Evolutionary conservation across 1,140 invertebrate species (phyloP).

Genomic region (Ceratina calcarata): DNA sequence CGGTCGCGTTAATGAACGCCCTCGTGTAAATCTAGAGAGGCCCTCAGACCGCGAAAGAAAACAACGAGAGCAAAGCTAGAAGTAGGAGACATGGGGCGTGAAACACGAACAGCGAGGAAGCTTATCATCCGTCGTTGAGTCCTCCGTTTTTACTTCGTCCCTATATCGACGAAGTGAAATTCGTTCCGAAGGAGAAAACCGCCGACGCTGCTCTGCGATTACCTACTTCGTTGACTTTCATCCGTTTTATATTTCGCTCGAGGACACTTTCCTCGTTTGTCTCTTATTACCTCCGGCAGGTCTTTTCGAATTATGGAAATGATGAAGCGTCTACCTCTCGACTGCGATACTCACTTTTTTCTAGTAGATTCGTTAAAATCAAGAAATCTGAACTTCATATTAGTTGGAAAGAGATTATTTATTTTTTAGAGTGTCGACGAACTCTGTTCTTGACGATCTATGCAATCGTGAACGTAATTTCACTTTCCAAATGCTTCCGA

Average conservation of each 20-base stretch:
- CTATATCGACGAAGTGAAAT: slow-evolving; percentile 14
- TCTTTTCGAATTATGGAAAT: slow-evolving; percentile 17
- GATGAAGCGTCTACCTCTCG: slow-evolving; percentile 8
- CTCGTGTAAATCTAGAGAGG: slow-evolving; percentile 39
- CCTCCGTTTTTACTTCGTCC: neutral
- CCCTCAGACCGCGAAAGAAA: slow-evolving; percentile 49
- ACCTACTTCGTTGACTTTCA: slow-evolving; percentile 31
- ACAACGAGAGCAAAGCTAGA: slow-evolving; percentile 61
- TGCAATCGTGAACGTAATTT: too few relatives aligned
- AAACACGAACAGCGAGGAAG: neutral
- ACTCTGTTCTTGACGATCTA: too few relatives aligned
- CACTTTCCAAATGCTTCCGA: too few relatives aligned
- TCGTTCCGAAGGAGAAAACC: neutral
- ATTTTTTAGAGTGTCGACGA: too few relatives aligned
- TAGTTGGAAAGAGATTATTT: too few relatives aligned
- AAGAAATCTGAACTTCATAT: neutral
- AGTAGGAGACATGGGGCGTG: slow-evolving; percentile 36
- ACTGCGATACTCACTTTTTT: neutral
- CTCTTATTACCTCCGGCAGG: slow-evolving; percentile 11
- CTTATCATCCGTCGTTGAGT: neutral
- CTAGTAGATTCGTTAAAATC: too few relatives aligned
- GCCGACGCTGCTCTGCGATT: slow-evolving; percentile 6
- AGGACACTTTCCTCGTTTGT: slow-evolving; percentile 10
- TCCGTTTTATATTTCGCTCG: slow-evolving; percentile 32
- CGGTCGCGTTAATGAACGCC: slow-evolving; percentile 59